phyloP scores from a whole-genome alignment of 2,888 invertebrate species.

The Machimus rusticus region DNA sequence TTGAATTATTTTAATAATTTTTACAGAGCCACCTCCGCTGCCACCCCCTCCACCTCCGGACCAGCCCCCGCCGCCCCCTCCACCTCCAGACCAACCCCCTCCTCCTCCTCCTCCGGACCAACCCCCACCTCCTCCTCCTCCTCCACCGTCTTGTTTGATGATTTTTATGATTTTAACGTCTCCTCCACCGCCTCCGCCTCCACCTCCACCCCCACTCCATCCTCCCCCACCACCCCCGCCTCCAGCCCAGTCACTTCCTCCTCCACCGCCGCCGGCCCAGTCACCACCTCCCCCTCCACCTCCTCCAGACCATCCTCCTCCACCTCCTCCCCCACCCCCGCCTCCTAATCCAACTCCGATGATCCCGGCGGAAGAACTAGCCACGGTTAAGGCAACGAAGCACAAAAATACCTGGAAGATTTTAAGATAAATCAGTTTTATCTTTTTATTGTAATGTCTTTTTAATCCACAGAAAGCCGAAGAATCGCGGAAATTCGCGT shows the following conservation, averaged over 20 bases:
- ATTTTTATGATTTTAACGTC: conserved; percentile 13
- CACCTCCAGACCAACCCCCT: background rate
- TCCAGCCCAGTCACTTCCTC: background rate
- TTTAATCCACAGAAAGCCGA: background rate
- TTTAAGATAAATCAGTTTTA: background rate
- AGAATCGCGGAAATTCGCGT: background rate
- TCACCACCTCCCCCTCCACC: conserved; percentile 39
- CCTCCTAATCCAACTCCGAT: conserved; percentile 21
- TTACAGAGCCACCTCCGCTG: conserved; percentile 4
- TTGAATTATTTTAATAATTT: background rate
- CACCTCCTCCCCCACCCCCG: conserved; percentile 52
- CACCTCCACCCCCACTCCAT: conserved; percentile 2
- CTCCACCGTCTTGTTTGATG: conserved; percentile 31
- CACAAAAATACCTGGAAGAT: conserved; percentile 17
- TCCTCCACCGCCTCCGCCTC: background rate
- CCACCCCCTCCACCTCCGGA: conserved; percentile 37
- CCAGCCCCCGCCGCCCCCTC: conserved; percentile 28
- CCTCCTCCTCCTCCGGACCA: conserved; percentile 7
- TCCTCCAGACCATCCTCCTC: conserved; percentile 65
- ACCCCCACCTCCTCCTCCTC: background rate
- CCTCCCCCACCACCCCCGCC: background rate
- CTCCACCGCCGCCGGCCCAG: background rate
- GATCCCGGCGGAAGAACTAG: conserved; percentile 4
- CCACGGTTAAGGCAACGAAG: background rate
- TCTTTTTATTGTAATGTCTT: background rate